Evolutionary conservation across 2,797 vertebrate genomes (phyloP).

Genomic region (Pipistrellus nathusii): DNA sequence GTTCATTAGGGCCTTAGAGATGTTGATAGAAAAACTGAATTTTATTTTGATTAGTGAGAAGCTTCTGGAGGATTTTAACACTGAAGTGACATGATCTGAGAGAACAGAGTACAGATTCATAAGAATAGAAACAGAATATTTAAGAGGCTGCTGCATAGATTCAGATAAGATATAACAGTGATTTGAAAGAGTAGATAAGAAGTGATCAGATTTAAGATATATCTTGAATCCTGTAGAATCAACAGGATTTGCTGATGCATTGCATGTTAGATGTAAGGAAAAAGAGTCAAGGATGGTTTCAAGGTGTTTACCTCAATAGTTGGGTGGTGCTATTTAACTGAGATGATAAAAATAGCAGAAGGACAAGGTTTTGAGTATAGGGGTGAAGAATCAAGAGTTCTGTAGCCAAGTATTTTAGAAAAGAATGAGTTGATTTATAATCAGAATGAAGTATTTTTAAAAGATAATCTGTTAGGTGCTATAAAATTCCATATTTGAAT

Average conservation of each 20-base stretch:
- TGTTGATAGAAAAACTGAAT: not conserved
- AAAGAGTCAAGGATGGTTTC: not conserved
- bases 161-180: not conserved
- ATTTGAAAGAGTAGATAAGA: not conserved
- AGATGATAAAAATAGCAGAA: slow-evolving; percentile 19
- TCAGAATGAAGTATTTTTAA: slow-evolving; percentile 27
- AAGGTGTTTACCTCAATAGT: not conserved
- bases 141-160: not conserved
- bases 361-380: not conserved
- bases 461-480: not conserved
- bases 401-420: slow-evolving; percentile 36
- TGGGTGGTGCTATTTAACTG: slow-evolving; percentile 9
- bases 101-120: not conserved
- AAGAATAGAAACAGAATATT: slow-evolving; percentile 36
- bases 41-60: slow-evolving; percentile 53
- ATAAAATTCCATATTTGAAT: slow-evolving; percentile 23
- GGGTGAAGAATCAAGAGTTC: slow-evolving; percentile 42
- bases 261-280: not conserved
- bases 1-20: slow-evolving; percentile 1
- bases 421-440: slow-evolving; percentile 35
- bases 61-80: slow-evolving; percentile 20
- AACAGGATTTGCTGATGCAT: not conserved
- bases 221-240: slow-evolving; percentile 38
- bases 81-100: slow-evolving; percentile 36
- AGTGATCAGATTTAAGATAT: slow-evolving; percentile 16